Evolutionary conservation across 2,888 invertebrate genomes (phyloP).

Genomic region (Pharmacophagus antenor): DNA sequence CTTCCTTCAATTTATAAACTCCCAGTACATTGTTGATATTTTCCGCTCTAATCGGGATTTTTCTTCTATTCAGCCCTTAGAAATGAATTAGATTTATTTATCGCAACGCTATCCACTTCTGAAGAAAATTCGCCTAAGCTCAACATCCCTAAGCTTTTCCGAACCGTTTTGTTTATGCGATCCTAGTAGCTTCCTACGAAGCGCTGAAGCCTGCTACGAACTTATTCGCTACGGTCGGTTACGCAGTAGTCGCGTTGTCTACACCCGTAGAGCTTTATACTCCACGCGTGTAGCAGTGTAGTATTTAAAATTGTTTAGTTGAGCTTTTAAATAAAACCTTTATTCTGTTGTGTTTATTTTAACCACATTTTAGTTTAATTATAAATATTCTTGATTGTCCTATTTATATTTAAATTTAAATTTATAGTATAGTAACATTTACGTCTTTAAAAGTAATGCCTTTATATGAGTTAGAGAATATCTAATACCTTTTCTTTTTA

Average conservation of each 20-base stretch:
- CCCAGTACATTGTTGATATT: slow-evolving; percentile 76
- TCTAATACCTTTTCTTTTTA: too few relatives aligned
- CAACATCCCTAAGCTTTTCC: slow-evolving; percentile 33
- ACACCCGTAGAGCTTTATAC: not conserved
- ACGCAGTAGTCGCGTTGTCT: slow-evolving; percentile 20
- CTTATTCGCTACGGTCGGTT: slow-evolving; percentile 31
- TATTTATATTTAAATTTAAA: too few relatives aligned
- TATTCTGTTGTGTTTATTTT: not conserved
- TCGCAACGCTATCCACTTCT: slow-evolving; percentile 39
- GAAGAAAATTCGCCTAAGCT: slow-evolving; percentile 30
- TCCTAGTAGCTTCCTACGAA: slow-evolving; percentile 55
- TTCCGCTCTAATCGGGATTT: slow-evolving; percentile 81
- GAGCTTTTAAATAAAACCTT: not conserved
- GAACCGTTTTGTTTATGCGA: slow-evolving; percentile 41
- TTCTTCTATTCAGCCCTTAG: slow-evolving; percentile 50
- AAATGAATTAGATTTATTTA: slow-evolving; percentile 64
- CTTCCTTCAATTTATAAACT: slow-evolving; percentile 42
- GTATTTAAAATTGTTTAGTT: not conserved
- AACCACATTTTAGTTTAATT: too few relatives aligned
- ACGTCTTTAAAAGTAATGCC: too few relatives aligned
- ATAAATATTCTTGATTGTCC: too few relatives aligned
- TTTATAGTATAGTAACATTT: too few relatives aligned
- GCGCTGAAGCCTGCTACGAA: slow-evolving; percentile 49
- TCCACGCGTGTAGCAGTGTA: not conserved
- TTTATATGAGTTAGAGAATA: too few relatives aligned